phyloP scores from a whole-genome alignment of 2,888 invertebrate species.

The Agrilus biguttatus region DNA sequence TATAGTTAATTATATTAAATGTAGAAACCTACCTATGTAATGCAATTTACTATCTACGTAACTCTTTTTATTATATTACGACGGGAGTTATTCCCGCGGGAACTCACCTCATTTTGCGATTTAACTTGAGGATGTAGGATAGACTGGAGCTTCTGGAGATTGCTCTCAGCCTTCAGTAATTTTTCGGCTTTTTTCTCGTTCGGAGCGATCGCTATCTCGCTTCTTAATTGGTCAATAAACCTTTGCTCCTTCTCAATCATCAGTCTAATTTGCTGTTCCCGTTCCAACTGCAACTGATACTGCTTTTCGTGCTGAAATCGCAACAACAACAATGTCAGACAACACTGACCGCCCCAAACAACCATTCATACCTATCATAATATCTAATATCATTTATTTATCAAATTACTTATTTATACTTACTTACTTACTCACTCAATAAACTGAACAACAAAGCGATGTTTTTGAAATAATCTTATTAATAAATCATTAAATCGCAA shows the following conservation, averaged over 20 bases:
- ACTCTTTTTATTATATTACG: no score
- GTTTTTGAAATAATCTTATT: no score
- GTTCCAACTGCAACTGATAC: slow-evolving; percentile 67
- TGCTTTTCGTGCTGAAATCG: slow-evolving; percentile 65
- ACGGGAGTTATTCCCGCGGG: no score
- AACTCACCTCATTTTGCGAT: slow-evolving; percentile 23
- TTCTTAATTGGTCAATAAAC: slow-evolving; percentile 63
- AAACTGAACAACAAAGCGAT: no score
- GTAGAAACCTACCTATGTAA: background rate
- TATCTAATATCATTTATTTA: no score
- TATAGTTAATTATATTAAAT: background rate
- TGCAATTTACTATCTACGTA: background rate
- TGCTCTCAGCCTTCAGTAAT: slow-evolving; percentile 42
- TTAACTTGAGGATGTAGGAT: slow-evolving; percentile 30
- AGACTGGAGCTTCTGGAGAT: slow-evolving; percentile 44
- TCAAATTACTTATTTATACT: no score
- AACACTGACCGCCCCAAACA: background rate
- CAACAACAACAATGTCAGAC: background rate
- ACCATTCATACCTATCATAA: no score
- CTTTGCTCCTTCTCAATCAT: slow-evolving; percentile 83
- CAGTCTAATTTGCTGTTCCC: slow-evolving; percentile 69
- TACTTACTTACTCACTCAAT: no score
- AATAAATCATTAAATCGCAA: no score
- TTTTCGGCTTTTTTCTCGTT: slow-evolving; percentile 36
- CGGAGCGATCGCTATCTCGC: slow-evolving; percentile 40